phyloP scores from a whole-genome alignment of 2,888 invertebrate genomes.

The Clunio marinus region DNA sequence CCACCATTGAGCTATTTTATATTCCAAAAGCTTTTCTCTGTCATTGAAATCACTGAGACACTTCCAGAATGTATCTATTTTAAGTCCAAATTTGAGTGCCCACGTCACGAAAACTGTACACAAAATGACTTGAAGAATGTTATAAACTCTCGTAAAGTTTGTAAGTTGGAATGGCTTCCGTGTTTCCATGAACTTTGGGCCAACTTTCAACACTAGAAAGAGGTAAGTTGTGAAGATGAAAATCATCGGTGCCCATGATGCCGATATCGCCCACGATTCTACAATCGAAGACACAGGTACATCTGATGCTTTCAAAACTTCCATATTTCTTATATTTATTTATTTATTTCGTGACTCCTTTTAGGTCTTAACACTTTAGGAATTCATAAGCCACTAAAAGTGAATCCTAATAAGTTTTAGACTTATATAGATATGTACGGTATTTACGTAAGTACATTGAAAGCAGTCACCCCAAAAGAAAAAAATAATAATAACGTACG shows the following conservation, averaged over 20 bases:
- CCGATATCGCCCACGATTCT: constrained; percentile 1
- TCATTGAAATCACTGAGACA: neutral
- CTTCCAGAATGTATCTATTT: neutral
- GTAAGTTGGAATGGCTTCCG: neutral
- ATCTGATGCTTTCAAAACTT: too few species aligned
- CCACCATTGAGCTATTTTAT: neutral
- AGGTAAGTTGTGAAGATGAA: neutral
- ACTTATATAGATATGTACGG: too few species aligned
- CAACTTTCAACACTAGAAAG: neutral
- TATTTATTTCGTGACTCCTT: too few species aligned
- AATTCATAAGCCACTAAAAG: too few species aligned
- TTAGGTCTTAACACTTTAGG: too few species aligned
- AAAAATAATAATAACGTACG: too few species aligned
- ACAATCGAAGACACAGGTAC: too few species aligned
- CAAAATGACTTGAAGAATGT: neutral
- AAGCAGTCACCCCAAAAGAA: too few species aligned
- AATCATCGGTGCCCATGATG: neutral
- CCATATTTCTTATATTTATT: too few species aligned
- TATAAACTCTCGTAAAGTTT: neutral
- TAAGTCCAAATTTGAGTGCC: neutral
- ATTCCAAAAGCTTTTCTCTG: neutral
- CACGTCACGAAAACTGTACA: neutral
- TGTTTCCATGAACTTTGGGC: neutral
- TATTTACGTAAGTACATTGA: too few species aligned
- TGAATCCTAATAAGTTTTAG: too few species aligned